phyloP scores from a whole-genome alignment of 1,140 invertebrate species.

The Phymorhynchus buccinoides region DNA sequence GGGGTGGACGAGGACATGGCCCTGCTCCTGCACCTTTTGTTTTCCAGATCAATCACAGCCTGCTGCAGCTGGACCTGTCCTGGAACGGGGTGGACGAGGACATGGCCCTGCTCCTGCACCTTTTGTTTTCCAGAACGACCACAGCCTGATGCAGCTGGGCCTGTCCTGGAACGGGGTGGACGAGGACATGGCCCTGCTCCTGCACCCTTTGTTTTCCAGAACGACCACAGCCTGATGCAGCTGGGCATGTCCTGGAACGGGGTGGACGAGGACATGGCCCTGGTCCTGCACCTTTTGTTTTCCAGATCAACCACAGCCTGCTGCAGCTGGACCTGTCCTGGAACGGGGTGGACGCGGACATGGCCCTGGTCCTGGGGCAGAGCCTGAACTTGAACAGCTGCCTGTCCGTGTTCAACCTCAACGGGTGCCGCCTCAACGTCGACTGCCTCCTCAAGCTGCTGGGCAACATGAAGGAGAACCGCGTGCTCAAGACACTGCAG shows the following conservation, averaged over 20 bases:
- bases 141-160: slow-evolving; percentile 45
- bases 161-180: slow-evolving; percentile 55
- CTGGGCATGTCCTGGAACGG: slow-evolving; percentile 55
- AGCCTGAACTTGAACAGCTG: slow-evolving; percentile 19
- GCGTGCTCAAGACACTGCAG: not conserved
- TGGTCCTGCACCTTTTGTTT: too few relatives aligned
- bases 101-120: slow-evolving; percentile 38
- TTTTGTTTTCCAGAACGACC: slow-evolving; percentile 40
- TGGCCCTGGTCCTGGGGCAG: slow-evolving; percentile 36
- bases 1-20: slow-evolving; percentile 44
- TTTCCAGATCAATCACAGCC: slow-evolving; percentile 35
- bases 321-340: slow-evolving; percentile 52
- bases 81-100: slow-evolving; percentile 51
- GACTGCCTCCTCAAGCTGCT: slow-evolving; percentile 2
- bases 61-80: slow-evolving; percentile 51
- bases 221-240: slow-evolving; percentile 42
- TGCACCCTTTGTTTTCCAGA: too few relatives aligned
- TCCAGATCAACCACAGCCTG: slow-evolving; percentile 41
- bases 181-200: slow-evolving; percentile 28
- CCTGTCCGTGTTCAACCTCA: slow-evolving; percentile 14
- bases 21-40: slow-evolving; percentile 20
- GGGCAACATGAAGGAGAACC: slow-evolving; percentile 21
- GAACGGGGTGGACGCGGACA: slow-evolving; percentile 48
- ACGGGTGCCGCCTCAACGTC: slow-evolving; percentile 11
- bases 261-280: slow-evolving; percentile 41